phyloP scores from a whole-genome alignment of 2,113 vertebrate genomes.

The Malurus melanocephalus region DNA sequence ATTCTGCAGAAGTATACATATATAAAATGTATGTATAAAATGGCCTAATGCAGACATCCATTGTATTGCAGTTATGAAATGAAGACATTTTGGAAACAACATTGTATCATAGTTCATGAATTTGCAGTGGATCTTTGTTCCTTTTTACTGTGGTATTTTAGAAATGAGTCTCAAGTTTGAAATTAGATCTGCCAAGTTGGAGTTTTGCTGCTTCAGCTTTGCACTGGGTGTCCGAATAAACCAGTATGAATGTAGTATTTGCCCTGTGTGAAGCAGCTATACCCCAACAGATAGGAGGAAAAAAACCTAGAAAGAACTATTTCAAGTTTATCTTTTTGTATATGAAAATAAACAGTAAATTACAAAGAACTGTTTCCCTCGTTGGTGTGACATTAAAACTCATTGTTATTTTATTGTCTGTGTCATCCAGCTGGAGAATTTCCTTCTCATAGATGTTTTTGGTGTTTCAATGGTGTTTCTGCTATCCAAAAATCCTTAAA shows the following conservation, averaged over 20 bases:
- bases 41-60: slow-evolving; percentile 77
- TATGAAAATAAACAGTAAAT: slow-evolving; percentile 87
- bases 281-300: slow-evolving; percentile 77
- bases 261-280: slow-evolving; percentile 78
- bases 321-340: slow-evolving; percentile 94
- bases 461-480: neutral
- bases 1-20: slow-evolving; percentile 41
- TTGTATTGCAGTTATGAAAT: slow-evolving; percentile 81
- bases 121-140: slow-evolving; percentile 87
- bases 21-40: slow-evolving; percentile 67
- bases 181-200: slow-evolving; percentile 81
- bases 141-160: slow-evolving; percentile 92
- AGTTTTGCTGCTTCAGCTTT: slow-evolving; percentile 81
- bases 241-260: slow-evolving; percentile 91
- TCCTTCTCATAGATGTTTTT: neutral
- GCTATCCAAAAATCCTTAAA: neutral
- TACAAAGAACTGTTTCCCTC: slow-evolving; percentile 27
- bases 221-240: slow-evolving; percentile 84
- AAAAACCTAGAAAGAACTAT: slow-evolving; percentile 81
- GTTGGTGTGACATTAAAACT: neutral
- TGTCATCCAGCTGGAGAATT: neutral
- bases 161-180: slow-evolving; percentile 82
- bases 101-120: slow-evolving; percentile 89
- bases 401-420: neutral
- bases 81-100: slow-evolving; percentile 76